These are phyloP conservation scores for Lucinisca nassula DNA, from an alignment of 2,888 invertebrate genomes.

Conservation along the genomic window DNA sequence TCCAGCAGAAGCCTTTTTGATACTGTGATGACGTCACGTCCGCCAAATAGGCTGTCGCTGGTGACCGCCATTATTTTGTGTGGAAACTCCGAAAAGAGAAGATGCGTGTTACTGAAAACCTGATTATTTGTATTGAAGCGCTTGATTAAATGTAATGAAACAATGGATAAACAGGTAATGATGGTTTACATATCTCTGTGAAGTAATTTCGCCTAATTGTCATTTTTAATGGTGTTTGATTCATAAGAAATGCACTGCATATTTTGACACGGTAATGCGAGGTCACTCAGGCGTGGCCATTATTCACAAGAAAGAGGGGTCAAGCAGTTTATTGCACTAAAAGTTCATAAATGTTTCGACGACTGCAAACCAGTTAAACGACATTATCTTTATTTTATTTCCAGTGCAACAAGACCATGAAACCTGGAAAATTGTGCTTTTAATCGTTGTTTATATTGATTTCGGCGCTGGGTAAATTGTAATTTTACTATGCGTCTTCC, in stretches of 20 bases:
- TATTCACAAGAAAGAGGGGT: conserved; percentile 12
- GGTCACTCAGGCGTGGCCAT: not conserved
- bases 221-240: conserved; percentile 31
- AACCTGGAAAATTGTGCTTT: not conserved
- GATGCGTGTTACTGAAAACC: conserved; percentile 33
- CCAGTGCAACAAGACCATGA: not conserved
- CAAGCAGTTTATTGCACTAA: not conserved
- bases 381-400: not conserved
- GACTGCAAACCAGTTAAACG: not conserved
- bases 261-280: conserved; percentile 9
- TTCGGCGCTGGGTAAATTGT: conserved; percentile 3
- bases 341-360: not conserved
- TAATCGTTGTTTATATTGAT: not conserved
- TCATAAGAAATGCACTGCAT: not conserved
- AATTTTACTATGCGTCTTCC: conserved; percentile 62
- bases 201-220: not conserved
- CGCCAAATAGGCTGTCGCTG: conserved; percentile 63
- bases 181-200: conserved; percentile 13
- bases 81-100: conserved; percentile 59
- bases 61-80: conserved; percentile 72
- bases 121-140: conserved; percentile 23
- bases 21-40: conserved; percentile 63
- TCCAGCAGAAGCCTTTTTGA: not conserved
- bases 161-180: conserved; percentile 68
- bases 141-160: not conserved